Evolutionary conservation across 2,888 invertebrate species (phyloP), one percentile per base, ranked within the genome.

Genomic region (Argyra leucocephala): DNA sequence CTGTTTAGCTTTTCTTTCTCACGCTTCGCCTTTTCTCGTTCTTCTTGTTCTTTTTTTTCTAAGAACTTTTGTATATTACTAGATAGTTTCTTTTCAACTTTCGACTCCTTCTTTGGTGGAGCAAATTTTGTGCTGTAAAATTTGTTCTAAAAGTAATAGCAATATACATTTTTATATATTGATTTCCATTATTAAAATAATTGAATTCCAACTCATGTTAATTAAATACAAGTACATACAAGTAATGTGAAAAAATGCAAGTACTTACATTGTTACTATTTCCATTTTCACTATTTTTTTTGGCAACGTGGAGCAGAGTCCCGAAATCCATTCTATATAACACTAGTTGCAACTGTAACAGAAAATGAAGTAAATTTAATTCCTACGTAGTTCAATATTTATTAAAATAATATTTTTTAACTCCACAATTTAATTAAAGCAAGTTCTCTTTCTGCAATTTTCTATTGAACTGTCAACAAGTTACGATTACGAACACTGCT

Each of bases 61-160:
- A 93, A 80, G 78, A 93, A 94, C 75, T 88, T 91, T 75, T 90
- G 88, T 63, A 94, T 89, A 71, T 91, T 91, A 1, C 83, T 85
- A 0, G 92, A 91, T 9, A 93, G 81, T 67, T 80, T 81, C 69
- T 83, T 85, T 64, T 86, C 84, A 2, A 48, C 48, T 72, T 88
- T 87, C 58, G 85, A 83, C 72, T 88, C 86, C 74, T 91, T 93
- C 75, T 91, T 91, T 0, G 92, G 91, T 1, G 93, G 90, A 68
- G 88, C 85, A 75, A 89, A 92, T 70, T 88, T 87, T 2, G 91
- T 89, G 73, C 86, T 88, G 74, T 92, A 93, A 74, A 84, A 91
- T 70, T 83, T 81, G 37, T 80, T 76, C 81, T 84, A 70, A 15
- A 69, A 66, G 61, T 18, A 64, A 26, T 22, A 26, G 31, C 62